These are phyloP conservation scores for Caenorhabditis zanzibari DNA, from an alignment of 2,888 invertebrate genomes.

Conservation along the genomic window DNA sequence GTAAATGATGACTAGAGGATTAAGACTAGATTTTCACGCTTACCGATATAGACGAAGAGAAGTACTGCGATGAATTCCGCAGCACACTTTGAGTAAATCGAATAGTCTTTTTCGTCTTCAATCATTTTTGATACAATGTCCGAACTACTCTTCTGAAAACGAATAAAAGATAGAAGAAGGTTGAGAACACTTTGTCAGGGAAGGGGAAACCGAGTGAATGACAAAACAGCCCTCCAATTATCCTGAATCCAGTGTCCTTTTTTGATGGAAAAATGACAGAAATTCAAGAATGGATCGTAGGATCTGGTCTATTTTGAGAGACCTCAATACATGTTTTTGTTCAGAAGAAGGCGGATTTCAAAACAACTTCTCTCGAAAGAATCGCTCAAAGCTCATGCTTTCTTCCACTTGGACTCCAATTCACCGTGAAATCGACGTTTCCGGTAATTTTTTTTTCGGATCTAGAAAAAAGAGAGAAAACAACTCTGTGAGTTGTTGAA, in stretches of 20 bases:
- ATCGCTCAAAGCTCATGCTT: constrained; percentile 34
- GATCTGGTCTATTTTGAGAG: constrained; percentile 9
- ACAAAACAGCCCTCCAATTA: constrained; percentile 43
- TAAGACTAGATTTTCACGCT: constrained; percentile 5
- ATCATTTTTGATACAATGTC: constrained; percentile 54
- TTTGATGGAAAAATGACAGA: constrained; percentile 43
- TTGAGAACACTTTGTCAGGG: constrained; percentile 3
- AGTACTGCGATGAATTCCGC: constrained; percentile 81
- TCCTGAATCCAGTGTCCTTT: constrained; percentile 28
- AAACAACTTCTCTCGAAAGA: constrained; percentile 30
- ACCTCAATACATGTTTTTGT: constrained; percentile 2
- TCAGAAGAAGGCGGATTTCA: constrained; percentile 26
- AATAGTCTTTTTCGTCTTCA: constrained; percentile 67
- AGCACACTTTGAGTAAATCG: constrained; percentile 69
- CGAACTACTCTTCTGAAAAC: constrained; percentile 45
- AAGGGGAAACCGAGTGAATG: constrained; percentile 21
- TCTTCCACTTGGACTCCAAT: constrained; percentile 31
- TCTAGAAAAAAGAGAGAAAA: constrained; percentile 29
- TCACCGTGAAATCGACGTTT: constrained; percentile 61
- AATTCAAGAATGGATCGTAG: constrained; percentile 5
- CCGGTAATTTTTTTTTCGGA: constrained; percentile 49
- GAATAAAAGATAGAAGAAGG: background rate
- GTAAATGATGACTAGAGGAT: background rate
- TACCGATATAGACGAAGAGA: constrained; percentile 80
- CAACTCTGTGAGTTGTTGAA: constrained; percentile 30